Base-by-base conservation (phyloP, 2,113 vertebrate species). In the Trochalopteron elliotii region DNA sequence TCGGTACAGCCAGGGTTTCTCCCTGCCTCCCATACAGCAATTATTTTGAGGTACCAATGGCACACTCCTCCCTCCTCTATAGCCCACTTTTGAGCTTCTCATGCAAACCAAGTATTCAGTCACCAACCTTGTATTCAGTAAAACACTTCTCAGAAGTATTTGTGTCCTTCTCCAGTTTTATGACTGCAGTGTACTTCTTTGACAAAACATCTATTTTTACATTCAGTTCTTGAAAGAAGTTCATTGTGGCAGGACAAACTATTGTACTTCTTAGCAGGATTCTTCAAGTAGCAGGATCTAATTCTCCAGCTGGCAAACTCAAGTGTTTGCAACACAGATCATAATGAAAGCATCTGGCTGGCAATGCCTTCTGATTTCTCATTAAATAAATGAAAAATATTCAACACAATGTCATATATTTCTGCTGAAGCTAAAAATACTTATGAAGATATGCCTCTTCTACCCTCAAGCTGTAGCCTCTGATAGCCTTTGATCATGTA, bases 371-470 rank as follows among this genome's bases (percentile, higher is more conserved):
- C 50, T 86, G 60, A 82, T 83, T 93, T 83, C 56, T 94, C 65
- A 83, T 68, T 53, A 86, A 86, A 78, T 64, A 87, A 81, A 70
- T 65, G 80, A 85, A 93, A 95, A 90, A 74, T 81, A 77, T 92
- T 84, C 83, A 83, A 42, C 52, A 68, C 14, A 63, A 37, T 78
- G 22, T 77, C 23, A 27, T 59, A 20, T 47, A 9, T 78, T 92
- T 93, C 77, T 78, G 28, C 72, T 81, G 49, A 31, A 74, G 50
- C 20, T 94, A 90, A 94, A 95, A 91, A 87, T 63, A 63, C 42
- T 18, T 30, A 30, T 2, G 4, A 90, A 40, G 6, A 68, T 37
- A 27, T 17, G 72, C 35, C 33, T 84, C 33, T 86, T 78, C 56
- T 78, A 45, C 37, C 17, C 39, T 14, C 45, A 33, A 69, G 60